Conservation (phyloP, 1,140 invertebrate species). For the Formica selysi region DNA sequence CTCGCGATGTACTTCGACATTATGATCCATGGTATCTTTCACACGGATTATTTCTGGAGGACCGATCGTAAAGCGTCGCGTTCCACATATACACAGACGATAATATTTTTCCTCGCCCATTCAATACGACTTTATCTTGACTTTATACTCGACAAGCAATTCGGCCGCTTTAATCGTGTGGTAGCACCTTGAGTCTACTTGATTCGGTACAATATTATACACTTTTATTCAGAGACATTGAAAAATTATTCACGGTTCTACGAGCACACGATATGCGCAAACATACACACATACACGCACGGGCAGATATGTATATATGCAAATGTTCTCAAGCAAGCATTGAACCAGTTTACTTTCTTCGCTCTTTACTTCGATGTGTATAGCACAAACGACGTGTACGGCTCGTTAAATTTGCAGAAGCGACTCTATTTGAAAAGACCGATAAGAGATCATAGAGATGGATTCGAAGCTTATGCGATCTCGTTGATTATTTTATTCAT, state of each 20-base stretch:
- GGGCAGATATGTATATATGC: not conserved
- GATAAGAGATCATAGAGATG: not conserved
- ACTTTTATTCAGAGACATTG: slow-evolving; percentile 21
- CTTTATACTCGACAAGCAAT: slow-evolving; percentile 6
- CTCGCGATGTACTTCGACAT: not conserved
- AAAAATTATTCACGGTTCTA: slow-evolving; percentile 29
- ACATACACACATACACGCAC: not conserved
- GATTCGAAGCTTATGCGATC: not conserved
- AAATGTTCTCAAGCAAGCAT: not conserved
- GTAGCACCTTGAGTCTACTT: not conserved
- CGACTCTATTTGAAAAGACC: not conserved
- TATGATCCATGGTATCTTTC: not conserved
- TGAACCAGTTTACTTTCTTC: slow-evolving; percentile 43
- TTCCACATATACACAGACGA: not conserved
- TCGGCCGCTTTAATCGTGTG: not conserved
- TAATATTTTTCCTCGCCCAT: slow-evolving; percentile 1
- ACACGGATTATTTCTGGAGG: slow-evolving; percentile 3
- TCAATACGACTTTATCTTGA: slow-evolving; percentile 15
- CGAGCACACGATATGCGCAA: not conserved
- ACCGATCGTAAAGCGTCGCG: not conserved
- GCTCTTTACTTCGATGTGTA: slow-evolving; percentile 23
- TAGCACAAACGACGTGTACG: slow-evolving; percentile 2
- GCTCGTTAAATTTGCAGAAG: slow-evolving; percentile 40
- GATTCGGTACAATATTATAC: not conserved
- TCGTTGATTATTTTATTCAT: not conserved